A percentile compares a stretch with the other conserved stretches of the same genome.
phyloP scores from a whole-genome alignment of 2,888 invertebrate genomes.

The Archaeoteleia sp. region DNA sequence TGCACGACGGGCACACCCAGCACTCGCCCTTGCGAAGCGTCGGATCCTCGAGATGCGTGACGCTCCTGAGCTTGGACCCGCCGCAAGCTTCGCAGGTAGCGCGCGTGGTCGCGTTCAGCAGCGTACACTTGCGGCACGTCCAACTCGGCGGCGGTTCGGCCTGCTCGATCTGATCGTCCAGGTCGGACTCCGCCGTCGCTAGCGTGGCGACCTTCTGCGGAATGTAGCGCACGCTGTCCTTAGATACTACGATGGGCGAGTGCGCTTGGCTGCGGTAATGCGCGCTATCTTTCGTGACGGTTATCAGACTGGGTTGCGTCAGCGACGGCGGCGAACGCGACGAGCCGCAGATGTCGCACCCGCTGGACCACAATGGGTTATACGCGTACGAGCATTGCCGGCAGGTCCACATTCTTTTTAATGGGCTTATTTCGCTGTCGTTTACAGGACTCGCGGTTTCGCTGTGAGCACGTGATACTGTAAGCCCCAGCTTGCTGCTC shows the following conservation, averaged over 20 bases:
- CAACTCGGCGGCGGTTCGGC: slow-evolving; percentile 77
- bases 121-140: slow-evolving; percentile 92
- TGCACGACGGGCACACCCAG: slow-evolving; percentile 84
- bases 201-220: slow-evolving; percentile 72
- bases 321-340: slow-evolving; percentile 79
- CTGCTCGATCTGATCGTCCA: slow-evolving; percentile 85
- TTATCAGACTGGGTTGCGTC: slow-evolving; percentile 82
- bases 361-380: slow-evolving; percentile 86
- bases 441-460: slow-evolving; percentile 69
- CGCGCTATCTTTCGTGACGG: slow-evolving; percentile 79
- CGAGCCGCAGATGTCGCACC: slow-evolving; percentile 89
- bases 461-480: slow-evolving; percentile 62
- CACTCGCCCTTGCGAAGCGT: slow-evolving; percentile 84
- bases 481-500: slow-evolving; percentile 63
- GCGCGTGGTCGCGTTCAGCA: slow-evolving; percentile 84
- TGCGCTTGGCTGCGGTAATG: slow-evolving; percentile 68
- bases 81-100: slow-evolving; percentile 91
- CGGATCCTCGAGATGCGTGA: slow-evolving; percentile 80
- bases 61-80: slow-evolving; percentile 85
- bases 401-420: slow-evolving; percentile 88
- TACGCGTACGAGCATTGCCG: slow-evolving; percentile 91
- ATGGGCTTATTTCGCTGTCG: slow-evolving; percentile 63
- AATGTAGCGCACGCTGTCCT: slow-evolving; percentile 73
- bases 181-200: slow-evolving; percentile 71
- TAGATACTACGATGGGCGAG: slow-evolving; percentile 72